Base-by-base conservation (phyloP, 2,113 vertebrate species). In the Pristiophorus japonicus region DNA sequence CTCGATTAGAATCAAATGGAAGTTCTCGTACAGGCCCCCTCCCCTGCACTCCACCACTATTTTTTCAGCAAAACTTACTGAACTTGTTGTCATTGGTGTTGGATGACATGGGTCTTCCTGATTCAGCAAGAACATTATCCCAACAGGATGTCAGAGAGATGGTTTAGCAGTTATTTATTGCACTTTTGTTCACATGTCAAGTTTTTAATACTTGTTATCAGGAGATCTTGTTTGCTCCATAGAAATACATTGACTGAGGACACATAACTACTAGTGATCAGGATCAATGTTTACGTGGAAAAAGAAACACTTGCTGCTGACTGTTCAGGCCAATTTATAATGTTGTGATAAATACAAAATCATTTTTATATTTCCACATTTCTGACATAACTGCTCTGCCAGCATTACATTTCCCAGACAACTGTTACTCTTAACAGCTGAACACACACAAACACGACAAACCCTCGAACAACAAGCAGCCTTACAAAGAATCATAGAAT, bases 211-310 rank as follows among this genome's bases (percentile, higher is more conserved):
- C 34, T 63, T 38, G 34, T 65, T 65, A 65, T 93, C 90, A 93
- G 59, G 62, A 93, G 16, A 6, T 16, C n/a, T 38, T 63, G 12
- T 63, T 93, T 65, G 65, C n/a, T 42, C 55, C 18, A 20, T 62
- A 93, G 62, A 93, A 93, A 24, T n/a, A 65, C 59, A 38, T 65
- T 93, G 87, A 90, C 47, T 90, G 55, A 65, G 55, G 65, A 93
- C 55, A 93, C n/a, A 59, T 34, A 34, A 12, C 51, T 62, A 62
- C 34, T 93, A 16, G 34, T 65, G 47, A 65, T 42, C 14, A 65
- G 90, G 62, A 93, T 65, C 90, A 65, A 6, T 65, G n/a, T 38
- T 63, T 65, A 65, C 10, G 1, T 65, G 62, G n/a, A 93, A 93
- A 65, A 65, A 65, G 22, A 92, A 63, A 22, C 55, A 22, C 55